These are phyloP conservation scores for Nasonia oneida DNA, from an alignment of 2,888 invertebrate genomes.

Conservation along the genomic window DNA sequence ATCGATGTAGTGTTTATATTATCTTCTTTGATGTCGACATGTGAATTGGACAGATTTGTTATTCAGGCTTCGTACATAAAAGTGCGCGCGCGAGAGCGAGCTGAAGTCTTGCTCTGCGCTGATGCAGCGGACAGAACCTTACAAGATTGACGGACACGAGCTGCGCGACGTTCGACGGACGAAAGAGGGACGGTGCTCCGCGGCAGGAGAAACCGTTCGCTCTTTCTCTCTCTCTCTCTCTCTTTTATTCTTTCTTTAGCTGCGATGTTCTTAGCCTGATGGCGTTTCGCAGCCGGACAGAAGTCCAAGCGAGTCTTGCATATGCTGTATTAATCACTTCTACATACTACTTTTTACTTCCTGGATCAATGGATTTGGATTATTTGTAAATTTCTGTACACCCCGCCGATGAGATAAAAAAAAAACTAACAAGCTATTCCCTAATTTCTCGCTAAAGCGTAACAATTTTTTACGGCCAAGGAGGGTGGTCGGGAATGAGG, in stretches of 20 bases:
- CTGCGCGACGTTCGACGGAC: slow-evolving; percentile 49
- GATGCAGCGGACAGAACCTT: slow-evolving; percentile 2
- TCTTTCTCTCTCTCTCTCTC: slow-evolving; percentile 16
- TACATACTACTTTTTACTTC: not conserved
- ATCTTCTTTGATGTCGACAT: slow-evolving; percentile 80
- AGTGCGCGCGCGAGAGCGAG: slow-evolving; percentile 43
- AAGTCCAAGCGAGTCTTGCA: not conserved
- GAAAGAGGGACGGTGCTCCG: slow-evolving; percentile 39
- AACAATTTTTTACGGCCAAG: slow-evolving; percentile 58
- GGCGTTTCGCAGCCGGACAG: not conserved
- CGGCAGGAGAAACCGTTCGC: slow-evolving; percentile 48
- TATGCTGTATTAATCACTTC: not conserved
- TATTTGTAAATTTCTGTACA: not conserved
- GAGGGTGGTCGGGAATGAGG: slow-evolving; percentile 54
- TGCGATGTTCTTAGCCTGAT: not conserved
- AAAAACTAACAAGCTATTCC: slow-evolving; percentile 42
- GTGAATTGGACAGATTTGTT: slow-evolving; percentile 80
- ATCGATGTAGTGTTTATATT: slow-evolving; percentile 80
- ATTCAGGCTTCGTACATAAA: slow-evolving; percentile 76
- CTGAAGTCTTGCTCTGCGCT: slow-evolving; percentile 58
- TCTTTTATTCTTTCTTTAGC: not conserved
- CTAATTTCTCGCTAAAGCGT: slow-evolving; percentile 61
- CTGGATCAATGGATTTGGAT: not conserved
- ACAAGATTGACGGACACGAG: slow-evolving; percentile 60
- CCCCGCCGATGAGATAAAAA: not conserved